Percentiles rank a stretch among this genome's conserved stretches.
These are phyloP conservation scores for Oncorhynchus masou DNA, from an alignment of 2,113 vertebrate genomes.

Conservation along the genomic window DNA sequence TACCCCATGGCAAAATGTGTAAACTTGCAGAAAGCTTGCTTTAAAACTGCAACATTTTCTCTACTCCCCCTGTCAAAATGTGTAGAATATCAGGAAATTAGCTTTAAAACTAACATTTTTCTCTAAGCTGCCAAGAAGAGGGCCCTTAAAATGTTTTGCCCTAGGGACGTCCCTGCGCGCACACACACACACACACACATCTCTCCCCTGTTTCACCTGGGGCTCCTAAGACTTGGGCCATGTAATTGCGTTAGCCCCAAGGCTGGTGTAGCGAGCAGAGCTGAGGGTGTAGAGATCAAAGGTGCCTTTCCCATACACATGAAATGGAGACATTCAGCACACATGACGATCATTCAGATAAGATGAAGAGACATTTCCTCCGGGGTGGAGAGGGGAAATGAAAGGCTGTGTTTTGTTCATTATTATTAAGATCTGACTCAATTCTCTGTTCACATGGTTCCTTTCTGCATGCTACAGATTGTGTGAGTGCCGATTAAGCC, in stretches of 20 bases:
- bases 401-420: conserved; percentile 71
- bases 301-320: conserved; percentile 55
- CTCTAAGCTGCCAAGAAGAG: too few species aligned
- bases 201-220: too few species aligned
- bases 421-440: conserved; percentile 67
- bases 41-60: too few species aligned
- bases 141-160: too few species aligned
- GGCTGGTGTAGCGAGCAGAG: conserved; percentile 49
- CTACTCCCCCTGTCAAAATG: too few species aligned
- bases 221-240: too few species aligned
- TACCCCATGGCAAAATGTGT: too few species aligned
- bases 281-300: conserved; percentile 69
- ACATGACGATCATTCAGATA: conserved; percentile 67
- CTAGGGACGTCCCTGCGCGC: too few species aligned
- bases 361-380: conserved; percentile 51
- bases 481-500: conserved; percentile 67
- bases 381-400: conserved; percentile 52
- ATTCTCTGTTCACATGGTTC: conserved; percentile 63
- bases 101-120: too few species aligned
- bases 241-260: conserved; percentile 50
- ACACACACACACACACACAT: too few species aligned
- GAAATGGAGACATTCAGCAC: conserved; percentile 56
- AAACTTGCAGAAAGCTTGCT: too few species aligned
- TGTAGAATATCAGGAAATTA: too few species aligned
- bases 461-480: conserved; percentile 56